These are phyloP conservation scores for Macrostomum lignano DNA, from an alignment of 1,140 invertebrate genomes.

Conservation along the genomic window DNA sequence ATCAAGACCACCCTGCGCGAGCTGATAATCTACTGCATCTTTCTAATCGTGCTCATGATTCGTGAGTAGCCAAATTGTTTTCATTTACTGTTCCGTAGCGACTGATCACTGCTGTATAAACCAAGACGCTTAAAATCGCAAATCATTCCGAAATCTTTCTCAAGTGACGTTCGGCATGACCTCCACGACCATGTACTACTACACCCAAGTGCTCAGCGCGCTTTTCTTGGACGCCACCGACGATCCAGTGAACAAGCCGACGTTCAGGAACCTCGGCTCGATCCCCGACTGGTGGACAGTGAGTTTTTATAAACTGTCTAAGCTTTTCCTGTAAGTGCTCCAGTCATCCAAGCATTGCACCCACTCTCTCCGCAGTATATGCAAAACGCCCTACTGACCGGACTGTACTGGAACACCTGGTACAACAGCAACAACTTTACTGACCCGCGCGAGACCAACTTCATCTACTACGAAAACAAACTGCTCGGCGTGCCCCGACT, in stretches of 20 bases:
- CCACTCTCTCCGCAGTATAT: too few relatives aligned
- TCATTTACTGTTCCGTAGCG: neutral
- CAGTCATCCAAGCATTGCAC: too few relatives aligned
- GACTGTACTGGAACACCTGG: slow-evolving; percentile 8
- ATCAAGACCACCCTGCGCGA: slow-evolving; percentile 34
- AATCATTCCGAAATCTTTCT: neutral
- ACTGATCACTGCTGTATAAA: neutral
- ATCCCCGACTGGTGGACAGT: too few relatives aligned
- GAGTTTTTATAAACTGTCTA: too few relatives aligned
- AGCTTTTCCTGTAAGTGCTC: too few relatives aligned
- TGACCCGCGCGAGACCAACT: slow-evolving; percentile 4
- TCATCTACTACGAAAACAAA: slow-evolving; percentile 8
- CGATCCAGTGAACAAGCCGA: too few relatives aligned
- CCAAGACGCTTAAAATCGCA: too few relatives aligned
- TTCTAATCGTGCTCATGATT: slow-evolving; percentile 32
- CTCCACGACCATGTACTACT: neutral
- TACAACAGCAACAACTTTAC: slow-evolving; percentile 9
- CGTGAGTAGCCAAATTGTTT: slow-evolving; percentile 21
- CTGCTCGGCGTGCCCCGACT: slow-evolving; percentile 37
- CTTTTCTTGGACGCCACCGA: neutral
- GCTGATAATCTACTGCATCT: slow-evolving; percentile 34
- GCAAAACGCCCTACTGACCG: slow-evolving; percentile 6
- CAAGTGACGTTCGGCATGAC: slow-evolving; percentile 2
- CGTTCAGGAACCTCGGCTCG: too few relatives aligned
- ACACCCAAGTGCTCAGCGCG: neutral